phyloP scores from a whole-genome alignment of 2,797 vertebrate species.

The Lepilemur ruficaudatus region DNA sequence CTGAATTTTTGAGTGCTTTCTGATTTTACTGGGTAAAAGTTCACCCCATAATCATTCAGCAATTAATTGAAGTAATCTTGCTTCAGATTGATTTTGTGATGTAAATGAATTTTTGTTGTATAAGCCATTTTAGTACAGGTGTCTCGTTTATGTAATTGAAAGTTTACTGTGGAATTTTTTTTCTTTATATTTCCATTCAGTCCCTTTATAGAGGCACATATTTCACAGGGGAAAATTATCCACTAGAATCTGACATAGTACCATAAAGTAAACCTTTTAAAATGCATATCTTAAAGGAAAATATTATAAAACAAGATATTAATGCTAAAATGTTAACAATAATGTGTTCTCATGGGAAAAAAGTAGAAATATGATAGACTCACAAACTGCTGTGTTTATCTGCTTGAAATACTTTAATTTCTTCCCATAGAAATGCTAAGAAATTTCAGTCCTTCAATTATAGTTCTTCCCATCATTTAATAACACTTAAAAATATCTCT shows the following conservation, averaged over 20 bases:
- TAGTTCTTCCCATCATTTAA: not conserved
- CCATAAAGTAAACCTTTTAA: not conserved
- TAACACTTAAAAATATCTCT: not conserved
- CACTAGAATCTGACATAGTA: not conserved
- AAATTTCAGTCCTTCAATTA: not conserved
- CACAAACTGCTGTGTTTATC: not conserved
- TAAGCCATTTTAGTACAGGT: not conserved
- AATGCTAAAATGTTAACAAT: not conserved
- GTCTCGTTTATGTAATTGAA: not conserved
- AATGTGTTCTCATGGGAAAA: not conserved
- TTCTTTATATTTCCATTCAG: not conserved
- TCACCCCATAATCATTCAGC: not conserved
- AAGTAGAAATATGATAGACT: not conserved
- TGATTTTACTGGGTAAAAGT: constrained; percentile 10
- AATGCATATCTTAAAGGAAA: not conserved
- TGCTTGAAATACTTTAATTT: not conserved
- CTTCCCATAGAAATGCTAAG: not conserved
- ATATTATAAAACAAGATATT: not conserved
- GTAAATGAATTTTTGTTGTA: not conserved
- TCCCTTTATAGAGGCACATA: not conserved
- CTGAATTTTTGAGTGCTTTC: constrained; percentile 27
- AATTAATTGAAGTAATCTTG: not conserved
- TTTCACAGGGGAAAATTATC: not conserved
- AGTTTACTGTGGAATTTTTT: not conserved
- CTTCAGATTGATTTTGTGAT: constrained; percentile 1